phyloP scores from a whole-genome alignment of 2,113 vertebrate species.

The Limnothrissa miodon region DNA sequence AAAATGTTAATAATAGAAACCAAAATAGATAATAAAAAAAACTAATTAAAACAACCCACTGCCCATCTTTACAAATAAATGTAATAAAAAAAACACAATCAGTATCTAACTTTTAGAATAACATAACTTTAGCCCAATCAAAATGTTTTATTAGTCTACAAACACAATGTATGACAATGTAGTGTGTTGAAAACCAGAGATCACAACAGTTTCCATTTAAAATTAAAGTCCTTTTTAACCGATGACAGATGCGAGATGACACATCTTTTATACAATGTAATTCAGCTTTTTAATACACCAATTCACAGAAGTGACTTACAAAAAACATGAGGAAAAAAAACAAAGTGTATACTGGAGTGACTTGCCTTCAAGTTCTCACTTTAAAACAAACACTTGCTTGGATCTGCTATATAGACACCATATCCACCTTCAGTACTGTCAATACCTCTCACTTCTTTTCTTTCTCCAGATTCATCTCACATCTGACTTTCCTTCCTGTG shows the following conservation, averaged over 20 bases:
- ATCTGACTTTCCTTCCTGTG: not conserved
- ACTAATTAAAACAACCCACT: not conserved
- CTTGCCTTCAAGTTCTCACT: not conserved
- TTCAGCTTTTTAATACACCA: not conserved
- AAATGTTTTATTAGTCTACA: not conserved
- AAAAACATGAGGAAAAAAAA: not conserved
- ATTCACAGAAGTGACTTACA: slow-evolving; percentile 1
- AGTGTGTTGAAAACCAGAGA: slow-evolving; percentile 3
- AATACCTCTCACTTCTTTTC: not conserved
- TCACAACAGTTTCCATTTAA: not conserved
- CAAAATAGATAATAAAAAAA: slow-evolving; percentile 11
- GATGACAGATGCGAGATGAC: not conserved
- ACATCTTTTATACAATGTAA: not conserved
- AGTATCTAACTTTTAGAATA: not conserved
- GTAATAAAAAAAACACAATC: not conserved
- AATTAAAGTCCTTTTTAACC: not conserved
- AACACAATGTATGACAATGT: not conserved
- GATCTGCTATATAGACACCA: not conserved
- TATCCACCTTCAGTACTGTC: not conserved
- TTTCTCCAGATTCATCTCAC: not conserved
- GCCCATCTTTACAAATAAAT: not conserved
- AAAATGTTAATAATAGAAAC: slow-evolving; percentile 7
- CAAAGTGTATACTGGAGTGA: not conserved
- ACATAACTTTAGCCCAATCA: not conserved
- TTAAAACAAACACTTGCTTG: not conserved